Evolutionary conservation across 1,140 invertebrate species (phyloP).

Genomic region (Cyphomyrmex costatus): DNA sequence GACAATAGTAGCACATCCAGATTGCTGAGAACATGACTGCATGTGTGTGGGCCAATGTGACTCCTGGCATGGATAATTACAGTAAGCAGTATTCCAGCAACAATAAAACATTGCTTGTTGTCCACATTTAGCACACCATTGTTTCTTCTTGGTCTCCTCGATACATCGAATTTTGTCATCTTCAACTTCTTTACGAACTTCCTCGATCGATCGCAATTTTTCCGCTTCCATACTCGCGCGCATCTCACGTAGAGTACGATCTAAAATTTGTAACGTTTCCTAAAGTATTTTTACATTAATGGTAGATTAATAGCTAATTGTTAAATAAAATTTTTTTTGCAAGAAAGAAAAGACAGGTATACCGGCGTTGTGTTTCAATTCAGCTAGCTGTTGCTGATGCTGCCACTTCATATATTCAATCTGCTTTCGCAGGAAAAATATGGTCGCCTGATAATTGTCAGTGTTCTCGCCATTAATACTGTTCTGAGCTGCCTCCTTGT

Average conservation of each 20-base stretch:
- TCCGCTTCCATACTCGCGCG: constrained; percentile 90
- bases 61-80: constrained; percentile 94
- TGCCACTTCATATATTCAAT: constrained; percentile 90
- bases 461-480: constrained; percentile 74
- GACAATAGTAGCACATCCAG: constrained; percentile 61
- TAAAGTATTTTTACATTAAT: not conserved
- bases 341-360: not conserved
- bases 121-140: constrained; percentile 95
- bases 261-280: constrained; percentile 72
- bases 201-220: constrained; percentile 88
- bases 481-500: constrained; percentile 79
- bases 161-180: constrained; percentile 90
- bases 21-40: constrained; percentile 84
- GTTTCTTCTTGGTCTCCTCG: constrained; percentile 93
- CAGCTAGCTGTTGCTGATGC: constrained; percentile 89
- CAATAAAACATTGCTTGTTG: constrained; percentile 96
- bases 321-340: not conserved
- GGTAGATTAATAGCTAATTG: not conserved
- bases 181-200: constrained; percentile 88
- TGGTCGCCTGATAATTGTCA: constrained; percentile 86
- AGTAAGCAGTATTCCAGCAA: constrained; percentile 98
- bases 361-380: constrained; percentile 89
- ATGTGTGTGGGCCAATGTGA: constrained; percentile 90
- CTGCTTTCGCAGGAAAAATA: constrained; percentile 88
- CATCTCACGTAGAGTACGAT: constrained; percentile 89